phyloP scores from a whole-genome alignment of 2,888 invertebrate species.

The Ormyrus pomaceus region DNA sequence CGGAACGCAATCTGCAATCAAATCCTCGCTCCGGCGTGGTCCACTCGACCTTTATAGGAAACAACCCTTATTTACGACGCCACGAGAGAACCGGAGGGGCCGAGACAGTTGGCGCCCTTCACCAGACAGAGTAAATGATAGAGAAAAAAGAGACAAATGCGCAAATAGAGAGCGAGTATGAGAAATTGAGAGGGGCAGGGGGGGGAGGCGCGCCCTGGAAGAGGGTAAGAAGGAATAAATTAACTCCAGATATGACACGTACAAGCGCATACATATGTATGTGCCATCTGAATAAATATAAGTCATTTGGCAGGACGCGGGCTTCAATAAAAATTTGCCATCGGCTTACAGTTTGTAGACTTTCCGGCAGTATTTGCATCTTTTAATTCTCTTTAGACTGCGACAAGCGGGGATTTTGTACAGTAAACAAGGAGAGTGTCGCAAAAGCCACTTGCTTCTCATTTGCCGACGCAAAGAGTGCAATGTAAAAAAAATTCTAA shows the following conservation, averaged over 20 bases:
- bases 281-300: slow-evolving; percentile 1
- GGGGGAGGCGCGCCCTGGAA: background rate
- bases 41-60: slow-evolving; percentile 61
- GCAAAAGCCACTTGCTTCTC: no score
- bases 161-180: slow-evolving; percentile 58
- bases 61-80: slow-evolving; percentile 69
- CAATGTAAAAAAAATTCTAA: no score
- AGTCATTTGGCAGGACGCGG: slow-evolving; percentile 27
- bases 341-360: background rate
- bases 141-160: slow-evolving; percentile 68
- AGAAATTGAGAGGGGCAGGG: background rate
- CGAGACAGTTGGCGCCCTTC: slow-evolving; percentile 61
- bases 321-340: slow-evolving; percentile 1
- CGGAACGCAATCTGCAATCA: slow-evolving; percentile 65
- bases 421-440: no score
- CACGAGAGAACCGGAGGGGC: slow-evolving; percentile 56
- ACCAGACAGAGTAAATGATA: slow-evolving; percentile 71
- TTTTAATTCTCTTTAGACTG: background rate
- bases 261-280: slow-evolving; percentile 46
- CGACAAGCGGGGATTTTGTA: no score
- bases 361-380: background rate
- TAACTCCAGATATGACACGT: slow-evolving; percentile 27
- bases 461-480: no score
- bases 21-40: slow-evolving; percentile 67
- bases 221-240: slow-evolving; percentile 39